Percentiles rank a stretch among this genome's conserved stretches.
Conservation (phyloP, 2,888 invertebrate genomes). For the Plemyria rubiginata region DNA sequence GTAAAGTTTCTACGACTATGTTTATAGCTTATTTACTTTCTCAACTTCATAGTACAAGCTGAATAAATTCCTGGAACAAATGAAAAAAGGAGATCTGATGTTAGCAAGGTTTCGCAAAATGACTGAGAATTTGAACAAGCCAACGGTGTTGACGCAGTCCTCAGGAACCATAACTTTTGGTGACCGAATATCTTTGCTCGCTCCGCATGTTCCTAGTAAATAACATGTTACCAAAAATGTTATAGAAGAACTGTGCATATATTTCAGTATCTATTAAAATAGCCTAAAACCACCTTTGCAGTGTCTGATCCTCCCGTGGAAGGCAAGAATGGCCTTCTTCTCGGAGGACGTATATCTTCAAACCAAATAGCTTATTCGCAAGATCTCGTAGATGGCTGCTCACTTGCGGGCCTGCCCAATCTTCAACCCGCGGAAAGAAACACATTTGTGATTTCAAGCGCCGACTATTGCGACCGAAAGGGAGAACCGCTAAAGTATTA, state of each 20-base stretch:
- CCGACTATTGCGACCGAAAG: conserved; percentile 72
- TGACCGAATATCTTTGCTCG: conserved; percentile 65
- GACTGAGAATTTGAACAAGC: conserved; percentile 67
- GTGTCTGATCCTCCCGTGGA: conserved; percentile 65
- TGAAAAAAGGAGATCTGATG: conserved; percentile 76
- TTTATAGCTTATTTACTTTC: conserved; percentile 15
- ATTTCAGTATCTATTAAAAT: not conserved
- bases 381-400: conserved; percentile 70
- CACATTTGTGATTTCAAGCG: conserved; percentile 70
- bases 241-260: not conserved
- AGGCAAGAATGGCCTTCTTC: conserved; percentile 63
- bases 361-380: conserved; percentile 71
- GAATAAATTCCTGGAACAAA: conserved; percentile 71
- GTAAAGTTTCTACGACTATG: conserved; percentile 25
- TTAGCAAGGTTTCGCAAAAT: conserved; percentile 74
- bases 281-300: conserved; percentile 32
- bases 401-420: conserved; percentile 56
- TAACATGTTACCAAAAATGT: conserved; percentile 3
- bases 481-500: conserved; percentile 72
- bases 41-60: conserved; percentile 62
- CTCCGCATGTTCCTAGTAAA: conserved; percentile 71
- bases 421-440: conserved; percentile 56
- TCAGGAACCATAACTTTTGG: conserved; percentile 68
- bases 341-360: conserved; percentile 71
- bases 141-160: conserved; percentile 67